Base-by-base conservation (phyloP, 1,140 invertebrate genomes). In the Paraescarpia echinospica region DNA sequence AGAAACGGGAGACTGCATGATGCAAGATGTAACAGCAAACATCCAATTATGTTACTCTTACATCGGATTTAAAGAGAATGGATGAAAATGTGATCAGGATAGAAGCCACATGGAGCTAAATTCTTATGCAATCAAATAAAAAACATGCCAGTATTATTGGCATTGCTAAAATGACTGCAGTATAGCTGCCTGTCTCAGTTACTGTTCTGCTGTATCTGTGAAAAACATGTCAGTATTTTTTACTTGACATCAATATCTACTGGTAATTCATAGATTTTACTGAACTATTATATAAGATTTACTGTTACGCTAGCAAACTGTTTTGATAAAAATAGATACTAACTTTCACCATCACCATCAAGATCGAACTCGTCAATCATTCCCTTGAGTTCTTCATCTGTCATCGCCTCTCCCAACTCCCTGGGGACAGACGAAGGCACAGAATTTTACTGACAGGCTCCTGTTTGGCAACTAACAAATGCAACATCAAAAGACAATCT, bases 361-460 rank as follows among this genome's bases (percentile, higher is more conserved):
- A 94, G 94, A 93, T 96, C 96, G 95, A 96, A 96, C 93, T 96
- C 96, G 93, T 96, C 96, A 92, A 96, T 96, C 96, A 96, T 96
- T 12, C 96, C 95, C 93, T 95, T 93, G n/a, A 96, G 92, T 93
- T 96, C 96, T 51, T 96, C 95, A 94, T 96, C 96, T 34, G 95
- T 95, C 95, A 96, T 96, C 91, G 95, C 96, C 92, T 96, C 96
- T 35, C 96, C 96, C 1, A 96, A 93, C 90, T 96, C 96, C 93
- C 96, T 96, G 93, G 34, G 94, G 94, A 35, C 33, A 91, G 12
- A 91, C 33, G 27, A 33, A 91, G 31, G 31, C 41, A 90, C 33
- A 33, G 59, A 31, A 27, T 77, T 0, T 77, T 77, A 77, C 14
- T 31, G 59, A 77, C 59, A 51, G 48, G 48, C 48, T 0, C 8